These are phyloP conservation scores for Sipha maydis DNA, from an alignment of 2,888 invertebrate species.

Conservation along the genomic window DNA sequence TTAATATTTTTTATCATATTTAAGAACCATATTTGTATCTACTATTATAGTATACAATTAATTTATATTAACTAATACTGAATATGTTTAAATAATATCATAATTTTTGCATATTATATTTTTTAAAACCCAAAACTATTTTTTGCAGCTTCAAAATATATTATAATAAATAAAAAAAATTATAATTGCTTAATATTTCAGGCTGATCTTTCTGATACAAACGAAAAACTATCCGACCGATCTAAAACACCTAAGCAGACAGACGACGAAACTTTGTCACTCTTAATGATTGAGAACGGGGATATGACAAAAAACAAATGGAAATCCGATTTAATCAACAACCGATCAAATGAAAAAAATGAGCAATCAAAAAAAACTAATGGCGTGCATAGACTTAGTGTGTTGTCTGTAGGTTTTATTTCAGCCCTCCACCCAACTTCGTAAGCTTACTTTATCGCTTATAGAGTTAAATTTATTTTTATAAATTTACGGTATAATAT, in stretches of 20 bases:
- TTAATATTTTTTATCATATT: too few species aligned
- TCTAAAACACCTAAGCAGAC: neutral
- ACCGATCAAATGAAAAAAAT: neutral
- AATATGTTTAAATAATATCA: too few species aligned
- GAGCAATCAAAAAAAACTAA: neutral
- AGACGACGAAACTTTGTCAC: conserved; percentile 36
- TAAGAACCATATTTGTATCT: too few species aligned
- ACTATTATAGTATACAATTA: too few species aligned
- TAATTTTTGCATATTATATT: too few species aligned
- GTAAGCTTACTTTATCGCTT: conserved; percentile 70
- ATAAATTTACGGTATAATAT: neutral
- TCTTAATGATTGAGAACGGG: conserved; percentile 18
- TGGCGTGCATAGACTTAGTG: conserved; percentile 40
- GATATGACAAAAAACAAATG: conserved; percentile 50
- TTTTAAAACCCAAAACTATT: too few species aligned
- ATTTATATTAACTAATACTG: too few species aligned
- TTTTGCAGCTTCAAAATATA: too few species aligned
- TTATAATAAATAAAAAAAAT: too few species aligned
- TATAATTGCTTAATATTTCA: neutral
- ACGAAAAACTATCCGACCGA: neutral
- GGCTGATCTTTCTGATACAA: neutral
- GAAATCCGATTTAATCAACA: conserved; percentile 14
- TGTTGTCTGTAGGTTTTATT: conserved; percentile 15
- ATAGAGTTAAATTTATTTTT: neutral
- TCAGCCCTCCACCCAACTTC: conserved; percentile 74